These are phyloP conservation scores for Microctenopoma stevenorrisi DNA, from an alignment of 2,797 vertebrate species.

Conservation along the genomic window DNA sequence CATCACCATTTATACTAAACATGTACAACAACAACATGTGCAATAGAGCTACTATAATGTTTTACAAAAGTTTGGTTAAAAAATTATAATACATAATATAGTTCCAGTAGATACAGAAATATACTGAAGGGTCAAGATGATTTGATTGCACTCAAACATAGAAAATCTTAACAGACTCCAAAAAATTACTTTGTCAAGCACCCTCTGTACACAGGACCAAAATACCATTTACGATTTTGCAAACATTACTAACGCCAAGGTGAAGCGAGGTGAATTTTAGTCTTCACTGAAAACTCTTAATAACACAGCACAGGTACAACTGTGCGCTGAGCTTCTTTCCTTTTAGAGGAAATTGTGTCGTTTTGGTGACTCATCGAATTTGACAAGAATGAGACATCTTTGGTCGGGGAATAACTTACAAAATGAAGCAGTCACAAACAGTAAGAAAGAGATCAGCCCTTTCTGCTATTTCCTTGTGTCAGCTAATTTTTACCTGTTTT, in stretches of 20 bases:
- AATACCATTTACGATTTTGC: slow-evolving; percentile 10
- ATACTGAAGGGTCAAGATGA: neutral
- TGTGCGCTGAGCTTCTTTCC: slow-evolving; percentile 27
- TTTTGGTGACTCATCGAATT: slow-evolving; percentile 66
- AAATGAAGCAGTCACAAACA: slow-evolving; percentile 38
- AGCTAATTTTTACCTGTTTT: slow-evolving; percentile 81
- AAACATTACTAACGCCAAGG: neutral
- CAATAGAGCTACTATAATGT: neutral
- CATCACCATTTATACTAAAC: neutral
- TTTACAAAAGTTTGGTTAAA: too few species aligned
- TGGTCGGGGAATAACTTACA: slow-evolving; percentile 43
- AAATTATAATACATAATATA: neutral
- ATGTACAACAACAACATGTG: neutral
- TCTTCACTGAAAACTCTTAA: slow-evolving; percentile 13
- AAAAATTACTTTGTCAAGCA: neutral
- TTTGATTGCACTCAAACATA: neutral
- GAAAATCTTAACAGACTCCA: neutral
- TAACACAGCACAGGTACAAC: slow-evolving; percentile 21
- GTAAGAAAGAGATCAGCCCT: slow-evolving; percentile 60
- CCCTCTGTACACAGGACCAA: neutral
- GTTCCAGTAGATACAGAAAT: neutral
- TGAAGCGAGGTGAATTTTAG: neutral
- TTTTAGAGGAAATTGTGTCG: slow-evolving; percentile 38
- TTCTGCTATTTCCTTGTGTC: slow-evolving; percentile 69
- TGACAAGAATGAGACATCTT: slow-evolving; percentile 58